A percentile compares a stretch with the other conserved stretches of the same genome.
phyloP scores from a whole-genome alignment of 2,888 invertebrate species.

The Anthophora plumipes region DNA sequence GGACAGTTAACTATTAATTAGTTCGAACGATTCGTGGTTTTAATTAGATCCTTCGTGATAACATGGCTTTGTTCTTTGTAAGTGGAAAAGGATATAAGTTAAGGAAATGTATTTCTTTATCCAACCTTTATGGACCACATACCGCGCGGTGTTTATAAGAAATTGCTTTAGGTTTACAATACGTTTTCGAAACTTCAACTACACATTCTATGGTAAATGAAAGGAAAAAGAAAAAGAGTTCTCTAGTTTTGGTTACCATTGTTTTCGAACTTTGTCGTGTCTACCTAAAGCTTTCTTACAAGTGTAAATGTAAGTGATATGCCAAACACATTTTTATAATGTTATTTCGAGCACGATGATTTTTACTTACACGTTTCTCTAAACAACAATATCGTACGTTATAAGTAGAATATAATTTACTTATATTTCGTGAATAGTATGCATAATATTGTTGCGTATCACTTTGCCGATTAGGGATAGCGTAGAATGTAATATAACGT shows the following conservation, averaged over 20 bases:
- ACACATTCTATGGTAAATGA: not conserved
- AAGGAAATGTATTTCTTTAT: constrained; percentile 31
- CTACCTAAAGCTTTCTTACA: constrained; percentile 48
- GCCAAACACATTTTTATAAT: constrained; percentile 53
- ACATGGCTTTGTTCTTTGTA: constrained; percentile 19
- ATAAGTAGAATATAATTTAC: constrained; percentile 43
- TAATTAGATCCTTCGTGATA: constrained; percentile 16
- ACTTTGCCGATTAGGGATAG: too few species aligned
- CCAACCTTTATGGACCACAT: constrained; percentile 20
- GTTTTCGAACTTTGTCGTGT: constrained; percentile 21
- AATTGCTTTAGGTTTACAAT: constrained; percentile 11
- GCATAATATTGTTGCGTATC: not conserved
- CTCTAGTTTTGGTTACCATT: constrained; percentile 51
- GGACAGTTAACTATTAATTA: constrained; percentile 25
- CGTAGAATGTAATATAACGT: too few species aligned
- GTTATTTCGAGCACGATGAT: constrained; percentile 35
- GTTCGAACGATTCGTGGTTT: constrained; percentile 30
- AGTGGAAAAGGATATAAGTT: constrained; percentile 7
- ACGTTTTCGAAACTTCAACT: not conserved
- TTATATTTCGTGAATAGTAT: constrained; percentile 29
- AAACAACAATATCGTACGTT: constrained; percentile 27
- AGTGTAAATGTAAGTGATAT: constrained; percentile 46
- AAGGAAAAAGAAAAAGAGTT: not conserved
- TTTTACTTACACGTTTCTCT: constrained; percentile 38
- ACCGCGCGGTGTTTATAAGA: not conserved